phyloP scores from a whole-genome alignment of 2,113 vertebrate genomes.

The Herpailurus yagouaroundi region DNA sequence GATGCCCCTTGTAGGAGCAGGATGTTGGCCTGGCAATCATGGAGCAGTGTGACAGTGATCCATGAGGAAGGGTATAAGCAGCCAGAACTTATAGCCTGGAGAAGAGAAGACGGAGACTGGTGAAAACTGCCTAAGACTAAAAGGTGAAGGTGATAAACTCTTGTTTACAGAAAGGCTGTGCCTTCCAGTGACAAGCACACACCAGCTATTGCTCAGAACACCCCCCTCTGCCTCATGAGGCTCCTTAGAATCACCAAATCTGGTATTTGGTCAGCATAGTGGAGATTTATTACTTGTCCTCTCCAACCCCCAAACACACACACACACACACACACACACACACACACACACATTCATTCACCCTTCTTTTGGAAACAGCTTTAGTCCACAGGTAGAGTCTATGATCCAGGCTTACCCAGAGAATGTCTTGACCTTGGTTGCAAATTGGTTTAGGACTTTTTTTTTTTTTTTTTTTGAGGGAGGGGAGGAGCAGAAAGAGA shows the following conservation, averaged over 20 bases:
- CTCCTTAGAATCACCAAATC: background rate
- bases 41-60: background rate
- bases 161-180: background rate
- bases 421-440: background rate
- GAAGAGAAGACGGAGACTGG: background rate
- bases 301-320: background rate
- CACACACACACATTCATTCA: background rate
- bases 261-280: background rate
- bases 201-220: background rate
- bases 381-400: background rate
- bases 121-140: background rate
- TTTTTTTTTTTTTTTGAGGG: too few species aligned
- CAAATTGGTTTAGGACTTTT: background rate
- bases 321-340: background rate
- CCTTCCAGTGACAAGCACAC: background rate
- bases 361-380: background rate
- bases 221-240: background rate
- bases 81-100: background rate
- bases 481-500: too few species aligned
- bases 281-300: background rate
- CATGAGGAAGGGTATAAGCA: background rate
- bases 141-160: background rate
- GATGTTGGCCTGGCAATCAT: background rate
- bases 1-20: background rate
- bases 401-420: background rate